Evolutionary conservation across 2,113 vertebrate genomes (phyloP).

Genomic region (Ammodytes marinus): DNA sequence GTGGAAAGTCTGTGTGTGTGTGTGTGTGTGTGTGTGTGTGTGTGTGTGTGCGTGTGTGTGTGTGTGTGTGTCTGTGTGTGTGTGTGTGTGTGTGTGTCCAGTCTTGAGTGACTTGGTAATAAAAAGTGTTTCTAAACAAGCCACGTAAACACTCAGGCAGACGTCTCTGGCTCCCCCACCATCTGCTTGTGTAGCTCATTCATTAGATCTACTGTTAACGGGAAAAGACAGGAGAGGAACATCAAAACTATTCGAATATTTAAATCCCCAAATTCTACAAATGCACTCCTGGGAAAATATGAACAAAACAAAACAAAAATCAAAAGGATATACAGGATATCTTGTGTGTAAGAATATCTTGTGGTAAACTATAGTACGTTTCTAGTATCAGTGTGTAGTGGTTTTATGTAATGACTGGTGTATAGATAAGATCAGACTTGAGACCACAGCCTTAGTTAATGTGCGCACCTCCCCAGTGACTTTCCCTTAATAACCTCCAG

Average conservation of each 20-base stretch:
- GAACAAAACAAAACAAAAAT: background rate
- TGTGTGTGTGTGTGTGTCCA: slow-evolving; percentile 16
- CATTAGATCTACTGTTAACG: slow-evolving; percentile 19
- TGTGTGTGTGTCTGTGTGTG: slow-evolving; percentile 25
- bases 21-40: slow-evolving; percentile 26
- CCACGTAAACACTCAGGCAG: slow-evolving; percentile 61
- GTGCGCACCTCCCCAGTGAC: slow-evolving; percentile 27
- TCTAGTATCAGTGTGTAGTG: background rate
- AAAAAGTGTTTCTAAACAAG: slow-evolving; percentile 65
- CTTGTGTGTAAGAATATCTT: too few species aligned
- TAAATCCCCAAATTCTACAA: background rate
- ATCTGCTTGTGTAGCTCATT: slow-evolving; percentile 43
- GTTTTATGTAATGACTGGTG: slow-evolving; percentile 34
- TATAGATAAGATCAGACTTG: slow-evolving; percentile 38
- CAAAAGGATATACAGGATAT: background rate
- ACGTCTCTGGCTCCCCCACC: slow-evolving; percentile 13
- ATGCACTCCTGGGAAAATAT: background rate
- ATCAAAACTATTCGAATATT: background rate
- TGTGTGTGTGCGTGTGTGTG: slow-evolving; percentile 45
- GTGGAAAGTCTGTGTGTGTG: slow-evolving; percentile 69
- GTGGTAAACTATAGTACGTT: background rate
- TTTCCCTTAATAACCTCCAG: slow-evolving; percentile 42
- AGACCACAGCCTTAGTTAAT: slow-evolving; percentile 29
- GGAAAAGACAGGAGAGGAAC: slow-evolving; percentile 12
- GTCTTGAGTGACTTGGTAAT: slow-evolving; percentile 48